Percentiles rank a stretch among this genome's conserved stretches.
Conservation (phyloP, 2,888 invertebrate genomes). For the Keiferia lycopersicella region DNA sequence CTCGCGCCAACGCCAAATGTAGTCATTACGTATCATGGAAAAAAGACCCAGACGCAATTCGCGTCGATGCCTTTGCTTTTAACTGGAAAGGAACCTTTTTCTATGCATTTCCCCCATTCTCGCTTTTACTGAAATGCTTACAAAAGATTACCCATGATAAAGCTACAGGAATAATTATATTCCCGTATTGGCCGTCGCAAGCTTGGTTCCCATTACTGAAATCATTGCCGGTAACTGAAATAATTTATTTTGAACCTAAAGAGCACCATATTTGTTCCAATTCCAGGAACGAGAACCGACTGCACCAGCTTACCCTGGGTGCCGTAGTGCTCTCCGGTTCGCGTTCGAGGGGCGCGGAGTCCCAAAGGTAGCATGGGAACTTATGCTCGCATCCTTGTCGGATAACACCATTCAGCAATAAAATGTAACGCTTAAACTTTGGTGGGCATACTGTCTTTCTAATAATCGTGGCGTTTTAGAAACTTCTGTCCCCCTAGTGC, state of each 20-base stretch:
- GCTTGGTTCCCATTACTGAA: constrained; percentile 27
- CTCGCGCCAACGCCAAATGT: constrained; percentile 27
- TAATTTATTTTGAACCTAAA: constrained; percentile 17
- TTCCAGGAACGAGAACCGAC: neutral
- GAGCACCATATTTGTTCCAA: neutral
- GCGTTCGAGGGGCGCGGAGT: constrained; percentile 9
- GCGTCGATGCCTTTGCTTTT: constrained; percentile 30
- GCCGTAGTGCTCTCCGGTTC: constrained; percentile 18
- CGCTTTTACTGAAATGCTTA: constrained; percentile 23
- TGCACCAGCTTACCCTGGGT: constrained; percentile 15
- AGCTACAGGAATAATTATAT: constrained; percentile 27
- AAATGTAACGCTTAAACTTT: constrained; percentile 11
- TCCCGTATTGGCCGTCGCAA: constrained; percentile 30
- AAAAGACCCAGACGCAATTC: constrained; percentile 24
- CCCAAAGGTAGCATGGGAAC: neutral
- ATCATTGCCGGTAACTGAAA: constrained; percentile 11
- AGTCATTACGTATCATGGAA: constrained; percentile 27
- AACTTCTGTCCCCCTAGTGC: neutral
- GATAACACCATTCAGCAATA: constrained; percentile 15
- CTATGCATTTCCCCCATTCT: constrained; percentile 32
- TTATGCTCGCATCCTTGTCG: constrained; percentile 8
- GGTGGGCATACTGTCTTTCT: constrained; percentile 16
- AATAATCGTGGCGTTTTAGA: neutral
- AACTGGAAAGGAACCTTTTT: constrained; percentile 25
- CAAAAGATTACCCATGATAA: constrained; percentile 29